These are phyloP conservation scores for Echinometra lucunter DNA, from an alignment of 53 echinoderm and acorn worm species.

Conservation along the genomic window DNA sequence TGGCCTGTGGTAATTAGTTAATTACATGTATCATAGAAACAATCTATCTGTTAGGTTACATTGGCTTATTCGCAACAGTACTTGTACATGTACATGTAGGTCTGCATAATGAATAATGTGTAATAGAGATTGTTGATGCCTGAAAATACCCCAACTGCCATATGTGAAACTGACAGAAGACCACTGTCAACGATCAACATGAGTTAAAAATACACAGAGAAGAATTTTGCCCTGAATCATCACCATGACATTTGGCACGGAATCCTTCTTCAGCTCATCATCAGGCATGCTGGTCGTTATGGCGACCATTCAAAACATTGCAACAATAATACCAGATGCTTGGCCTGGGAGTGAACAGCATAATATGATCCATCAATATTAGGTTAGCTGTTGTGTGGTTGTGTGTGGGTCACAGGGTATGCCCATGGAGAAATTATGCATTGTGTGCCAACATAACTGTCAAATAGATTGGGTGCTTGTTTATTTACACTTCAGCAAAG, in stretches of 20 bases:
- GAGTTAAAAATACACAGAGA: background rate
- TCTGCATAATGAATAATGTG: too few species aligned
- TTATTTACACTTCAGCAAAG: too few species aligned
- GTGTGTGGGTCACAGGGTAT: background rate
- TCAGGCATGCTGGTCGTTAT: conserved; percentile 66
- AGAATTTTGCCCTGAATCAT: conserved; percentile 14
- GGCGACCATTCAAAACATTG: conserved; percentile 63
- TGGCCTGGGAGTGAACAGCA: conserved; percentile 45
- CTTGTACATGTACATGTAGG: too few species aligned
- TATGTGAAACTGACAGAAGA: background rate
- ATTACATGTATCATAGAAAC: too few species aligned
- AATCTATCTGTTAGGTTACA: too few species aligned
- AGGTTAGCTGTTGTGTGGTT: background rate
- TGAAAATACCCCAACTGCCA: background rate
- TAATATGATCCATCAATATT: conserved; percentile 14
- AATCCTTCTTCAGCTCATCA: background rate
- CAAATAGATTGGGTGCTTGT: background rate
- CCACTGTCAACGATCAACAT: background rate
- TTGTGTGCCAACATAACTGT: background rate
- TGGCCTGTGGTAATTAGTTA: too few species aligned
- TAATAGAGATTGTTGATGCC: background rate
- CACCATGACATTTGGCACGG: conserved; percentile 44
- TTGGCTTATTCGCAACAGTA: too few species aligned
- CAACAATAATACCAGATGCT: conserved; percentile 54
- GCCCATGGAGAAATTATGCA: too few species aligned